phyloP scores from a whole-genome alignment of 1,140 invertebrate species.

The Neodiprion virginianus region DNA sequence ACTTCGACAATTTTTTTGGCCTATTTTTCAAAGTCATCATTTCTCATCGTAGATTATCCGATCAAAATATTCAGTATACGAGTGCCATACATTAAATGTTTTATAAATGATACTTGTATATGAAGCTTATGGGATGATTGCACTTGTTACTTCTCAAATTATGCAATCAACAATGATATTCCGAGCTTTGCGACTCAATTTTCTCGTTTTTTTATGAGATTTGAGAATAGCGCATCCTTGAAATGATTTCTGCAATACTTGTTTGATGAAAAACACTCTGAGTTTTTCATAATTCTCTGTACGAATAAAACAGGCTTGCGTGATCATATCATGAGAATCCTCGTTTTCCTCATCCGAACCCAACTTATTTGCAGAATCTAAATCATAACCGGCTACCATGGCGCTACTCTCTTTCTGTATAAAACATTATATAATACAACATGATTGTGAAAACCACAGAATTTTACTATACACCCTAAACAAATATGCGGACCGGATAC shows the following conservation, averaged over 20 bases:
- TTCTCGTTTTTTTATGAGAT: slow-evolving; percentile 16
- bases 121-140: background rate
- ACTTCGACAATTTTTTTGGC: slow-evolving; percentile 14
- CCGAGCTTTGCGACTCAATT: slow-evolving; percentile 14
- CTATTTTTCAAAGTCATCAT: slow-evolving; percentile 6
- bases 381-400: too few species aligned
- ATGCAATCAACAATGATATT: slow-evolving; percentile 17
- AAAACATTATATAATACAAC: too few species aligned
- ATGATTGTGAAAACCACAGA: too few species aligned
- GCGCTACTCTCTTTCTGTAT: too few species aligned
- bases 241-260: slow-evolving; percentile 2
- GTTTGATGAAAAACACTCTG: slow-evolving; percentile 2
- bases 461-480: too few species aligned
- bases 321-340: too few species aligned
- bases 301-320: too few species aligned
- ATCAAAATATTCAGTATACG: background rate
- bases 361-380: too few species aligned
- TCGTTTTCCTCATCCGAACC: too few species aligned
- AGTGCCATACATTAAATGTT: background rate
- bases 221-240: slow-evolving; percentile 1
- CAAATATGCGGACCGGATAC: too few species aligned
- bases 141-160: background rate
- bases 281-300: background rate
- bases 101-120: slow-evolving; percentile 2
- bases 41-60: slow-evolving; percentile 14